Conservation (phyloP, 2,888 invertebrate genomes). For the Drosophila mercatorum region DNA sequence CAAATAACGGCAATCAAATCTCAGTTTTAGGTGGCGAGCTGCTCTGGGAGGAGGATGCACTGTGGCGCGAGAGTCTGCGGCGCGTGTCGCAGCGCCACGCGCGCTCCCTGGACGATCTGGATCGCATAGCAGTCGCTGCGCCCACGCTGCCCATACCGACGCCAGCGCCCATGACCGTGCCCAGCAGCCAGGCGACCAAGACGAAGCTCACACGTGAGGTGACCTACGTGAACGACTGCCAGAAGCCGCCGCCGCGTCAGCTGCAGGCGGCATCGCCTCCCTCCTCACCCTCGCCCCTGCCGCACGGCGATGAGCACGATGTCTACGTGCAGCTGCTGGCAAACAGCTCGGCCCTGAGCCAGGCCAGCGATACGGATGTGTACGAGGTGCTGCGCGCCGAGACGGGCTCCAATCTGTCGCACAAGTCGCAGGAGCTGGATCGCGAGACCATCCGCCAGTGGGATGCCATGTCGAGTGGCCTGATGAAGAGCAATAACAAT, state of each 20-base stretch:
- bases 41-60: slow-evolving; percentile 92
- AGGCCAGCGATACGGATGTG: slow-evolving; percentile 77
- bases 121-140: slow-evolving; percentile 84
- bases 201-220: slow-evolving; percentile 89
- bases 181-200: slow-evolving; percentile 61
- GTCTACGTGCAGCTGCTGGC: slow-evolving; percentile 82
- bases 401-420: slow-evolving; percentile 80
- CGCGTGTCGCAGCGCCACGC: slow-evolving; percentile 92
- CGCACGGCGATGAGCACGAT: slow-evolving; percentile 76
- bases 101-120: slow-evolving; percentile 92
- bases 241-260: slow-evolving; percentile 84
- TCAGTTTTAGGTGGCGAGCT: slow-evolving; percentile 87
- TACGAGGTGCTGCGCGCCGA: slow-evolving; percentile 84
- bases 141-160: slow-evolving; percentile 34
- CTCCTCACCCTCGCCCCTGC: slow-evolving; percentile 13
- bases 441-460: slow-evolving; percentile 94
- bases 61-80: slow-evolving; percentile 92
- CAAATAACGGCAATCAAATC: slow-evolving; percentile 70
- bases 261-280: slow-evolving; percentile 43
- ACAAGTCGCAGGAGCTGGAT: slow-evolving; percentile 89
- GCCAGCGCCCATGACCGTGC: slow-evolving; percentile 33
- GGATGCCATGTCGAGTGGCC: slow-evolving; percentile 94
- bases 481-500: slow-evolving; percentile 86
- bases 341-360: slow-evolving; percentile 25
- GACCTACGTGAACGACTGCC: slow-evolving; percentile 91